These are phyloP conservation scores for Leptinotarsa tumamoca DNA, from an alignment of 2,888 invertebrate genomes.

Conservation along the genomic window DNA sequence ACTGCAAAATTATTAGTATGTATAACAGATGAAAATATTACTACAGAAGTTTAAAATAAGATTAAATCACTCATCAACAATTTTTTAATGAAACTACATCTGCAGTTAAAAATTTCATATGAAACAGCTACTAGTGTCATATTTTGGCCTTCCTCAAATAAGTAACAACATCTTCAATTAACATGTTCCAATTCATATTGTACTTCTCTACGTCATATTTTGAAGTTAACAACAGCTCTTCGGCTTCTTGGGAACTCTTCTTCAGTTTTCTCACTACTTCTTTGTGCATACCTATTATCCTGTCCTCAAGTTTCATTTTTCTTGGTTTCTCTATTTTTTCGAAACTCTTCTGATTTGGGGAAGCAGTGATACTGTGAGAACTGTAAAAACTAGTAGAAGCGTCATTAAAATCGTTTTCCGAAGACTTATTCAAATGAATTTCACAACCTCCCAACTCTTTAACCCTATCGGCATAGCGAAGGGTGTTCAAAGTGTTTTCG, in stretches of 20 bases:
- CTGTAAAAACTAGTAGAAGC: constrained; percentile 37
- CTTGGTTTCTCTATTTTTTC: constrained; percentile 16
- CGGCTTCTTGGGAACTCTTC: constrained; percentile 77
- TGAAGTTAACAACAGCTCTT: constrained; percentile 80
- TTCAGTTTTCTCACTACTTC: constrained; percentile 77
- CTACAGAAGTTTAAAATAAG: too few species aligned
- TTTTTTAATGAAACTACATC: constrained; percentile 15
- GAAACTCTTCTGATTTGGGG: constrained; percentile 24
- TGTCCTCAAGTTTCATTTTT: constrained; percentile 72
- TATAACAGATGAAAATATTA: too few species aligned
- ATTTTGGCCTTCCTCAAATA: constrained; percentile 72
- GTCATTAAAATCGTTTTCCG: constrained; percentile 36
- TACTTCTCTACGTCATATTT: constrained; percentile 92
- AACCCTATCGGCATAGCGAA: constrained; percentile 97
- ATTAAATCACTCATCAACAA: not conserved
- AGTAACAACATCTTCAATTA: constrained; percentile 81
- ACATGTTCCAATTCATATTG: constrained; percentile 85
- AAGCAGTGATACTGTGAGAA: constrained; percentile 29
- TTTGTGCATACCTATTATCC: constrained; percentile 89
- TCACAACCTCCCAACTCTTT: constrained; percentile 91
- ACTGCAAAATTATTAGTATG: too few species aligned
- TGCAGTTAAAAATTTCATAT: constrained; percentile 36
- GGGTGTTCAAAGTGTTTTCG: constrained; percentile 97
- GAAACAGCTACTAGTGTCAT: constrained; percentile 35
- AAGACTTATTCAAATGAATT: constrained; percentile 30